Base-by-base conservation (phyloP, 1,140 invertebrate genomes). In the Berghia stephanieae region DNA sequence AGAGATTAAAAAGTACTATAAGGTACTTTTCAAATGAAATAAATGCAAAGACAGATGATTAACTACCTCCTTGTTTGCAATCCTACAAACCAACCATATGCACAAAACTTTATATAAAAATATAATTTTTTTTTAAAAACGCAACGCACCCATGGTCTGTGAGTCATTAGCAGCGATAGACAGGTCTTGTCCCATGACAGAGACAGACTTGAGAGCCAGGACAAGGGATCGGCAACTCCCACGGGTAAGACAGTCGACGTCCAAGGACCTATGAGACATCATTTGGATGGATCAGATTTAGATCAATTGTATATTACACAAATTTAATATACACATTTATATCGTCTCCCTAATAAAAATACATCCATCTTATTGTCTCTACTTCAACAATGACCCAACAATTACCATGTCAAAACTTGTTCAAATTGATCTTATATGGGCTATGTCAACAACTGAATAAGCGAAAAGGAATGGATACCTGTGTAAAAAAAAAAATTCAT, bases 201-300 rank as follows among this genome's bases (percentile, higher is more conserved):
- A 27, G 36, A 75, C 73, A 63, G 36, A 44, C 38, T 75, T 75
- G 73, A 66, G 73, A 18, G 73, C 73, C 5, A 66, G 55, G 21
- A 75, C 73, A 75, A 75, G 66, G 3, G 73, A 36, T 44, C 73
- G 2, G 27, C 73, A 75, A 43, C 73, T 75, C 5, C 73, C 73
- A 21, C 73, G 3, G 8, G 42, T 18, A 2, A 75, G 73, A 42
- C 73, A 75, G 24, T 75, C 73, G 66, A 75, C 63, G 52, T 73
- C 71, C n/a, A 73, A 27, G 27, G 31, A 31, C 52, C 71, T 73
- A 36, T 69, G 2, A 43, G 24, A 27, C 27, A 10, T 63, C 16
- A 63, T 8, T 31, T 63, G 16, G 27, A 63, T 21, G 57, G 16
- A 27, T 63, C 8, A 18, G 8, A 21, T 8, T 63, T 36, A 24